Evolutionary conservation across 2,113 vertebrate genomes (phyloP).

Genomic region (cattle (Bos taurus)): DNA sequence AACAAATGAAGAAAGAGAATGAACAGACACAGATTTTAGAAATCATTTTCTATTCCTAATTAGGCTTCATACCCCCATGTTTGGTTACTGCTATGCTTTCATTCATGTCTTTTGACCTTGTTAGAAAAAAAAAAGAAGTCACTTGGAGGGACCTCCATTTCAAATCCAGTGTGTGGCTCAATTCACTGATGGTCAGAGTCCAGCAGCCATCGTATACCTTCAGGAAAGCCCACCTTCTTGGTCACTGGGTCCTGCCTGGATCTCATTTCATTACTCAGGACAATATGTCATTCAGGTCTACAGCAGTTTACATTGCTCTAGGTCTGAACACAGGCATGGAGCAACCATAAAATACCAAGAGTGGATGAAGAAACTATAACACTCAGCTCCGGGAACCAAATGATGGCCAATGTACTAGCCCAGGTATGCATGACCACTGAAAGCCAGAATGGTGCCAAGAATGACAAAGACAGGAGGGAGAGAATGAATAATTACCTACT

Average conservation of each 20-base stretch:
- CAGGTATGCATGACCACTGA: background rate
- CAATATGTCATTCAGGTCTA: background rate
- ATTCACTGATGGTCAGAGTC: background rate
- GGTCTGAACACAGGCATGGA: background rate
- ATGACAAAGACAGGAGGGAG: background rate
- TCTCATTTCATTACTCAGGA: background rate
- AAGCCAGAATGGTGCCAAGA: background rate
- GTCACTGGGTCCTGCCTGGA: background rate
- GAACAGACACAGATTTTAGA: conserved; percentile 48
- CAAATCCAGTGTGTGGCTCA: background rate
- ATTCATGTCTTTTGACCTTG: background rate
- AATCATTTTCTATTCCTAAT: conserved; percentile 52
- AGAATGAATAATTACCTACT: background rate
- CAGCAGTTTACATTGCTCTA: background rate
- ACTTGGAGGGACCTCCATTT: background rate
- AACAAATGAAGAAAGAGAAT: conserved; percentile 51
- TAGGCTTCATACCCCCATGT: conserved; percentile 39
- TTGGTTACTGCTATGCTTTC: conserved; percentile 14
- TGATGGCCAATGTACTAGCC: background rate
- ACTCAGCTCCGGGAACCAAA: background rate
- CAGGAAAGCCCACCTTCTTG: background rate
- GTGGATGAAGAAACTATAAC: background rate
- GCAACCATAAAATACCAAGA: background rate
- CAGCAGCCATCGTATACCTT: too few relatives aligned
- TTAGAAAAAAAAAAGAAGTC: background rate